Percentiles rank a stretch among this genome's conserved stretches.
These are phyloP conservation scores for Polydrusus cervinus DNA, from an alignment of 2,888 invertebrate species.

Conservation along the genomic window DNA sequence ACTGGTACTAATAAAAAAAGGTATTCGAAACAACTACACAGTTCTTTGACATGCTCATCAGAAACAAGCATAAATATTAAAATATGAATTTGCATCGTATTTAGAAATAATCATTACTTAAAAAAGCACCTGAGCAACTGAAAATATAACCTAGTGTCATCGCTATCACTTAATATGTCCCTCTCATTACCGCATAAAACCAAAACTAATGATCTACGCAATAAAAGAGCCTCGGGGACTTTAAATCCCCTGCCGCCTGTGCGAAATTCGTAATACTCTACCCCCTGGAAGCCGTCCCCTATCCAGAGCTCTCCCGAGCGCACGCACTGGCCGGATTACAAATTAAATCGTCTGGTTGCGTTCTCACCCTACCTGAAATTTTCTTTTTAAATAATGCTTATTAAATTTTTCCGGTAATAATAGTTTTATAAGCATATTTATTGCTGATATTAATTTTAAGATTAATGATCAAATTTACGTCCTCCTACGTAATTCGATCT, in stretches of 20 bases:
- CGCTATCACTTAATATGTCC: constrained; percentile 17
- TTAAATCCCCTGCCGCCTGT: background rate
- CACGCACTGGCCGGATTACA: constrained; percentile 10
- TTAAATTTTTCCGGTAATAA: constrained; percentile 1
- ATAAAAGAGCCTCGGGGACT: constrained; percentile 34
- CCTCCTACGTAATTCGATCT: too few relatives aligned
- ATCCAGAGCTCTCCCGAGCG: background rate
- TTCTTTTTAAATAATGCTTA: constrained; percentile 13
- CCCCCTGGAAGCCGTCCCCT: constrained; percentile 8
- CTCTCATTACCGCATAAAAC: constrained; percentile 44
- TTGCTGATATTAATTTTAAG: too few relatives aligned
- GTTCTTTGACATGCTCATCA: too few relatives aligned
- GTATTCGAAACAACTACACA: too few relatives aligned
- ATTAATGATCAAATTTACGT: too few relatives aligned
- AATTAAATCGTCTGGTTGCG: constrained; percentile 26
- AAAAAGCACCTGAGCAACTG: background rate
- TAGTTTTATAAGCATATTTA: background rate
- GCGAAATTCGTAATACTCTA: constrained; percentile 28
- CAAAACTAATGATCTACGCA: constrained; percentile 39
- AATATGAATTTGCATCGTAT: too few relatives aligned
- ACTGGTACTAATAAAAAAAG: too few relatives aligned
- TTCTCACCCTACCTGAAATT: constrained; percentile 30
- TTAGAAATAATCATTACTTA: background rate
- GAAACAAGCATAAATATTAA: too few relatives aligned
- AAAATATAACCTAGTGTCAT: background rate